These are phyloP conservation scores for Anableps anableps DNA, from an alignment of 2,797 vertebrate genomes.

Conservation along the genomic window DNA sequence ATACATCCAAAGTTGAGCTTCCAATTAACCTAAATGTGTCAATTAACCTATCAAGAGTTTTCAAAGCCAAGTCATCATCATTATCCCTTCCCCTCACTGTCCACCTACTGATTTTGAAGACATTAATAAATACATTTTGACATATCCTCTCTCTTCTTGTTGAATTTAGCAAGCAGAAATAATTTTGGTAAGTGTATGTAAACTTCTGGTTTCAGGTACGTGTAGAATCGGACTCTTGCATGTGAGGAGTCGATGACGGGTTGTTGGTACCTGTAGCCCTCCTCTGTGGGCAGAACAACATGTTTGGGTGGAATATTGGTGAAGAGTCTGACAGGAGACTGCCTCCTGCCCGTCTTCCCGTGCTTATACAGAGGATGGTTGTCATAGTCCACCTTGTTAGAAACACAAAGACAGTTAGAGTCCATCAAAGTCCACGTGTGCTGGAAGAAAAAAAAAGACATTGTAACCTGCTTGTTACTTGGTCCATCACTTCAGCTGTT, in stretches of 20 bases:
- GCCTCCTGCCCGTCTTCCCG: slow-evolving; percentile 90
- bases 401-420: slow-evolving; percentile 5
- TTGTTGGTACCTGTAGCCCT: slow-evolving; percentile 90
- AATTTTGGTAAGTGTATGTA: not conserved
- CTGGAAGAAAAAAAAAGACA: not conserved
- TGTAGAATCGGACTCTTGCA: not conserved
- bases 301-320: slow-evolving; percentile 85
- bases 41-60: not conserved
- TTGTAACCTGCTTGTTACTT: not conserved
- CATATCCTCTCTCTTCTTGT: not conserved
- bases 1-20: too few species aligned
- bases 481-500: not conserved
- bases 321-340: slow-evolving; percentile 95
- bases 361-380: slow-evolving; percentile 95
- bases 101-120: not conserved
- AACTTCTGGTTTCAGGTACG: not conserved
- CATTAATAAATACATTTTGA: not conserved
- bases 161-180: not conserved
- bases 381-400: slow-evolving; percentile 92
- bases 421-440: not conserved
- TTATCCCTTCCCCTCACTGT: not conserved
- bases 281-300: slow-evolving; percentile 87
- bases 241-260: not conserved
- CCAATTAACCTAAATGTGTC: too few species aligned
- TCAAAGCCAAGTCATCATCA: not conserved